A percentile compares a stretch with the other conserved stretches of the same genome.
These are phyloP conservation scores for Eleginops maclovinus DNA, from an alignment of 2,113 vertebrate species.

Conservation along the genomic window DNA sequence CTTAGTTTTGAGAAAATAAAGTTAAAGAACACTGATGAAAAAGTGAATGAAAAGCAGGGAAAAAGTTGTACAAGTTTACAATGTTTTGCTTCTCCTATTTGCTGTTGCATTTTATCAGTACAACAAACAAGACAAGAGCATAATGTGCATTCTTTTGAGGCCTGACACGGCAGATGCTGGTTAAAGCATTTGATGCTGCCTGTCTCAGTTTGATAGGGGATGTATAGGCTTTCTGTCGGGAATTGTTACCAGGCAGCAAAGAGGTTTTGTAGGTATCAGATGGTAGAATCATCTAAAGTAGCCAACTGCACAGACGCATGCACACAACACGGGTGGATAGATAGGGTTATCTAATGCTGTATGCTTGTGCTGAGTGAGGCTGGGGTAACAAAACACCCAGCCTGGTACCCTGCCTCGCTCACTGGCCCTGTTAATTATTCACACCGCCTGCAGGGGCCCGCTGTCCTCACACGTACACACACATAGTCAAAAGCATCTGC, in stretches of 20 bases:
- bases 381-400: slow-evolving; percentile 76
- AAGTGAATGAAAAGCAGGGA: not conserved
- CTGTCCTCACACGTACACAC: slow-evolving; percentile 37
- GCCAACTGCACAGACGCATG: slow-evolving; percentile 48
- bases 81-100: not conserved
- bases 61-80: not conserved
- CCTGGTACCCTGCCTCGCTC: slow-evolving; percentile 64
- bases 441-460: slow-evolving; percentile 63
- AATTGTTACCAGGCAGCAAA: slow-evolving; percentile 68
- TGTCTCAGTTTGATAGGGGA: slow-evolving; percentile 60
- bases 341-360: slow-evolving; percentile 73
- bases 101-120: not conserved
- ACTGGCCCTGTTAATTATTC: slow-evolving; percentile 78
- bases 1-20: not conserved
- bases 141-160: slow-evolving; percentile 12
- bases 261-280: slow-evolving; percentile 70
- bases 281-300: slow-evolving; percentile 77
- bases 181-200: slow-evolving; percentile 32
- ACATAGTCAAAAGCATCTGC: slow-evolving; percentile 54
- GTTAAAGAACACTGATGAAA: not conserved
- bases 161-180: slow-evolving; percentile 22
- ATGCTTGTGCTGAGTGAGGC: slow-evolving; percentile 68
- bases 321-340: slow-evolving; percentile 48
- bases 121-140: not conserved
- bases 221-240: slow-evolving; percentile 71